phyloP scores from a whole-genome alignment of 2,888 invertebrate genomes.

The Synergus umbraculus region DNA sequence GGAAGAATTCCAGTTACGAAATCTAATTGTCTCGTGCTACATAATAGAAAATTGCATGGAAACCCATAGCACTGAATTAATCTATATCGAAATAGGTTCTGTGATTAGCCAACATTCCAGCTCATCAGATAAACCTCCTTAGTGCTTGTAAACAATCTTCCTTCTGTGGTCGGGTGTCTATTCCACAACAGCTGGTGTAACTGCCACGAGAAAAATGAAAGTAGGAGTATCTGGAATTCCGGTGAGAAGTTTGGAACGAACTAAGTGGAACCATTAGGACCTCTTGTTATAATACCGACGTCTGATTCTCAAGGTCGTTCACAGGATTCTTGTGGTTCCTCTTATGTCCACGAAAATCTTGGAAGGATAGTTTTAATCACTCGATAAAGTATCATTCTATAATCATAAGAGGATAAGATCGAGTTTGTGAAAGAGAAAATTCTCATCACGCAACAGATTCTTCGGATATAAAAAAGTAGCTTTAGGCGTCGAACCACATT shows the following conservation, averaged over 20 bases:
- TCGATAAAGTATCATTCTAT: background rate
- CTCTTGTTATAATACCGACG: conserved; percentile 36
- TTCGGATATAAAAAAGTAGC: background rate
- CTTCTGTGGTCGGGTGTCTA: background rate
- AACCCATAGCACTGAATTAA: background rate
- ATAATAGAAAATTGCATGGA: background rate
- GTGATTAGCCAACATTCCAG: no score
- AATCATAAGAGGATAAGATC: background rate
- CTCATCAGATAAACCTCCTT: background rate
- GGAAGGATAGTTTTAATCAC: background rate
- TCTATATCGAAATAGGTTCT: background rate
- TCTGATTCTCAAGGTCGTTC: conserved; percentile 17
- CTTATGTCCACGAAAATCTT: background rate
- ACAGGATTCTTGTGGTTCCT: conserved; percentile 17
- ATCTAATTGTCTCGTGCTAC: background rate
- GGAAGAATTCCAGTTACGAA: background rate
- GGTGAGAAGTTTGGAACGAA: conserved; percentile 26
- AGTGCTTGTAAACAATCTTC: background rate
- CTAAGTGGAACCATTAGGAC: conserved; percentile 33
- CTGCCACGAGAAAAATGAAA: conserved; percentile 28
- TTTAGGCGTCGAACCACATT: background rate
- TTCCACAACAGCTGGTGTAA: conserved; percentile 20
- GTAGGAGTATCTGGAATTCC: conserved; percentile 35
- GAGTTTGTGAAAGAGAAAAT: background rate
- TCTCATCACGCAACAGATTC: background rate